Percentiles rank a stretch among this genome's conserved stretches.
phyloP scores from a whole-genome alignment of 2,888 invertebrate genomes.

The Polylopha cassiicola region DNA sequence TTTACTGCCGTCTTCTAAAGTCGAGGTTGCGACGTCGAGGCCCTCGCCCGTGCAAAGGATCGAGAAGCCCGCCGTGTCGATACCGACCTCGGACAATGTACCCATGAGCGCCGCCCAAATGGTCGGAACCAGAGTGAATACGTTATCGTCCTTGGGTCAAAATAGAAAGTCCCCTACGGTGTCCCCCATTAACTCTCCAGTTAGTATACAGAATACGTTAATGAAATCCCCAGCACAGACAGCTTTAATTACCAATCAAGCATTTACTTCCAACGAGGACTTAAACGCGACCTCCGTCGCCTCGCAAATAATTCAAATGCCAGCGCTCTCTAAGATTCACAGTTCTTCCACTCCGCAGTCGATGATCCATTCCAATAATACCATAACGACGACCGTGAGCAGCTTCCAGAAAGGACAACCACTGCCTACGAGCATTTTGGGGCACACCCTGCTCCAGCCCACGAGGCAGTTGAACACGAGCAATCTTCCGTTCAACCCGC shows the following conservation, averaged over 20 bases:
- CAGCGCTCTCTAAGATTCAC: constrained; percentile 68
- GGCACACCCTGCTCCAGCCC: constrained; percentile 67
- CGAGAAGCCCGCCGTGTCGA: constrained; percentile 50
- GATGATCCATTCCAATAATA: constrained; percentile 59
- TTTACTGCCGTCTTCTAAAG: constrained; percentile 69
- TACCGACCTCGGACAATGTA: constrained; percentile 44
- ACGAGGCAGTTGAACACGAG: constrained; percentile 58
- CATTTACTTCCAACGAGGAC: constrained; percentile 49
- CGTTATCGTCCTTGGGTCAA: constrained; percentile 57
- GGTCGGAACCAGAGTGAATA: constrained; percentile 60
- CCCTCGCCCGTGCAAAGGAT: constrained; percentile 60
- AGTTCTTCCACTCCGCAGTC: constrained; percentile 46
- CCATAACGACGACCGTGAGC: constrained; percentile 58
- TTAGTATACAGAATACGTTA: constrained; percentile 49
- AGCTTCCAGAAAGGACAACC: constrained; percentile 57
- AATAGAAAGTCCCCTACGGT: constrained; percentile 66
- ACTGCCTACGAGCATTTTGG: constrained; percentile 66
- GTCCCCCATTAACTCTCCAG: constrained; percentile 66
- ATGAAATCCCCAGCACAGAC: constrained; percentile 68
- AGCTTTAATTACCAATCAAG: constrained; percentile 55
- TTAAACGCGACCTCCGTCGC: constrained; percentile 42
- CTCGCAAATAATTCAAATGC: constrained; percentile 73
- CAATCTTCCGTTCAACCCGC: constrained; percentile 57
- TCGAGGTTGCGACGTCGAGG: constrained; percentile 60
- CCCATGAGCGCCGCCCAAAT: constrained; percentile 61